phyloP scores from a whole-genome alignment of 1,140 invertebrate species.

The Lysiphlebus fabarum region DNA sequence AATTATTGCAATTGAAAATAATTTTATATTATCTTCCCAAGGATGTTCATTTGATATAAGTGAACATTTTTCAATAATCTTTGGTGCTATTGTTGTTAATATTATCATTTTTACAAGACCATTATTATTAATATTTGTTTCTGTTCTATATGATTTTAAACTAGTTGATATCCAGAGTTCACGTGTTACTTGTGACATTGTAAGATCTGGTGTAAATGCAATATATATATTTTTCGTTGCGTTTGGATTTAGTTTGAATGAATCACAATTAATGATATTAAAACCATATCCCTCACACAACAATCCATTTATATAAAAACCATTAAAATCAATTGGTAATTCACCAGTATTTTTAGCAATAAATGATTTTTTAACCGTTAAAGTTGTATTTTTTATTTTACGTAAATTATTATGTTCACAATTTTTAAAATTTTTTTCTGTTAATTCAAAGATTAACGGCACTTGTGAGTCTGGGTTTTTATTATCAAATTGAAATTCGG shows the following conservation, averaged over 20 bases:
- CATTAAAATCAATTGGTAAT: slow-evolving; percentile 71
- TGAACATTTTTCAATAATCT: slow-evolving; percentile 72
- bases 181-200: slow-evolving; percentile 74
- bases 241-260: slow-evolving; percentile 79
- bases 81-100: slow-evolving; percentile 75
- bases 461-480: slow-evolving; percentile 72
- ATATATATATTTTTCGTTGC: slow-evolving; percentile 83
- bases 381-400: slow-evolving; percentile 61
- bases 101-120: slow-evolving; percentile 57
- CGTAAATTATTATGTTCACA: slow-evolving; percentile 64
- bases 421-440: slow-evolving; percentile 77
- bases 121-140: slow-evolving; percentile 23
- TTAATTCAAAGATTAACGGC: slow-evolving; percentile 80
- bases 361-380: slow-evolving; percentile 81
- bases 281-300: slow-evolving; percentile 86
- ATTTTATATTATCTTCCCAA: slow-evolving; percentile 64
- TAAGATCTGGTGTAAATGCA: slow-evolving; percentile 91
- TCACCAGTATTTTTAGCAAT: slow-evolving; percentile 86
- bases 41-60: slow-evolving; percentile 69
- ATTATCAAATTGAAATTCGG: slow-evolving; percentile 89
- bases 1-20: slow-evolving; percentile 49
- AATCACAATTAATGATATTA: slow-evolving; percentile 76
- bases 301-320: slow-evolving; percentile 73
- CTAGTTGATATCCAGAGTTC: slow-evolving; percentile 61
- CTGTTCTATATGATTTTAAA: slow-evolving; percentile 40